Evolutionary conservation across 2,888 invertebrate genomes (phyloP).

Genomic region (Pyrgus malvae): DNA sequence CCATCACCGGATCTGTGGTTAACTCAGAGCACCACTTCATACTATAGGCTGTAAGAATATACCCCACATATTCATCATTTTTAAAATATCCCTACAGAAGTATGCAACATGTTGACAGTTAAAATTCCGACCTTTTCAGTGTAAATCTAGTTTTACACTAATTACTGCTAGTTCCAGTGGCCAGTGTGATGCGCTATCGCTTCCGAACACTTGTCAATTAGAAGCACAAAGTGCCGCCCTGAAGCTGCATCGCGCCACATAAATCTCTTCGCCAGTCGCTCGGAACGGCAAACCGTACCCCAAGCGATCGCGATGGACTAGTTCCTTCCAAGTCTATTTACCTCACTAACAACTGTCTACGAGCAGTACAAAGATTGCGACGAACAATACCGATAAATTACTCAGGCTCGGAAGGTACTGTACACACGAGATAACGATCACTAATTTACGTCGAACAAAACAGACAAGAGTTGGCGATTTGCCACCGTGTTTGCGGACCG

Average conservation of each 20-base stretch:
- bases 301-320: slow-evolving; percentile 48
- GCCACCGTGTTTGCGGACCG: slow-evolving; percentile 49
- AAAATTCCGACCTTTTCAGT: too few relatives aligned
- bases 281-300: slow-evolving; percentile 47
- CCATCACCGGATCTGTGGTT: too few relatives aligned
- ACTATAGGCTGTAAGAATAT: too few relatives aligned
- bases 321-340: slow-evolving; percentile 39
- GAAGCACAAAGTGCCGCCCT: slow-evolving; percentile 58
- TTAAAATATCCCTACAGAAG: too few relatives aligned
- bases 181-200: slow-evolving; percentile 49
- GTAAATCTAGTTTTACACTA: slow-evolving; percentile 5
- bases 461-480: slow-evolving; percentile 43
- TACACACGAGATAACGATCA: slow-evolving; percentile 31
- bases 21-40: too few relatives aligned
- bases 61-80: too few relatives aligned
- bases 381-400: slow-evolving; percentile 35
- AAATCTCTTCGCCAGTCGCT: slow-evolving; percentile 48
- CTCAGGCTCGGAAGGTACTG: slow-evolving; percentile 27
- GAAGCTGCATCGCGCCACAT: slow-evolving; percentile 56
- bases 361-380: slow-evolving; percentile 32
- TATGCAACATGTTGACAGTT: too few relatives aligned
- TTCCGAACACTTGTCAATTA: slow-evolving; percentile 71
- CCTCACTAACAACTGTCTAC: slow-evolving; percentile 39
- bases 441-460: slow-evolving; percentile 33
- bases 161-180: slow-evolving; percentile 28